Evolutionary conservation across 53 echinoderm and acorn worm genomes (phyloP).

Genomic region (Paracentrotus lividus): DNA sequence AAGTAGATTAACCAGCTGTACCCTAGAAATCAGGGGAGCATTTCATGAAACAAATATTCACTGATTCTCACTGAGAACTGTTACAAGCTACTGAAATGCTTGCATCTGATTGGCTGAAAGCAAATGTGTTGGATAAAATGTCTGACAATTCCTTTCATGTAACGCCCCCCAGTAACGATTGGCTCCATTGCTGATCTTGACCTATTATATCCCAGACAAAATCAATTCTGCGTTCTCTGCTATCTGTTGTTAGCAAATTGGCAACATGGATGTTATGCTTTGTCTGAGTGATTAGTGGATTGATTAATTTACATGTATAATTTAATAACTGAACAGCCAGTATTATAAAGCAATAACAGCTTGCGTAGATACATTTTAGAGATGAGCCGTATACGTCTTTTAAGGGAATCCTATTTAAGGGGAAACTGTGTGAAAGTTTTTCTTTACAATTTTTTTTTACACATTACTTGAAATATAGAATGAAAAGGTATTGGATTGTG

Average conservation of each 20-base stretch:
- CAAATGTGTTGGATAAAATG: too few species aligned
- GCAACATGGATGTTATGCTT: not conserved
- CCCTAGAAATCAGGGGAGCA: not conserved
- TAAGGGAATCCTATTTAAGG: not conserved
- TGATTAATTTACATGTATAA: not conserved
- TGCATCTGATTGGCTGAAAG: too few species aligned
- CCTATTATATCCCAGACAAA: not conserved
- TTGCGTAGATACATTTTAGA: not conserved
- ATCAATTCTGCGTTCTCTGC: not conserved
- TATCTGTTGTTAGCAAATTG: not conserved
- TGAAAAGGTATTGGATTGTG: too few species aligned
- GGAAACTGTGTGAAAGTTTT: not conserved
- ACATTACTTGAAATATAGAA: too few species aligned
- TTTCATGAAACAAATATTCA: too few species aligned
- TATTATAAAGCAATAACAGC: not conserved
- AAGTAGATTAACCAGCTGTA: not conserved
- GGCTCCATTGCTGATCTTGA: not conserved
- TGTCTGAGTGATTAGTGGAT: not conserved
- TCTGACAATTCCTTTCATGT: too few species aligned
- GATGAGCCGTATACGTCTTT: not conserved
- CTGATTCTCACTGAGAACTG: too few species aligned
- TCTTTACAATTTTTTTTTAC: too few species aligned
- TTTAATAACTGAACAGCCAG: not conserved
- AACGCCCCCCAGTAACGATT: too few species aligned
- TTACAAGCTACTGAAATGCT: too few species aligned